Percentiles rank a stretch among this genome's conserved stretches.
Evolutionary conservation across 2,797 vertebrate genomes (phyloP).

Genomic region (Avahi laniger): DNA sequence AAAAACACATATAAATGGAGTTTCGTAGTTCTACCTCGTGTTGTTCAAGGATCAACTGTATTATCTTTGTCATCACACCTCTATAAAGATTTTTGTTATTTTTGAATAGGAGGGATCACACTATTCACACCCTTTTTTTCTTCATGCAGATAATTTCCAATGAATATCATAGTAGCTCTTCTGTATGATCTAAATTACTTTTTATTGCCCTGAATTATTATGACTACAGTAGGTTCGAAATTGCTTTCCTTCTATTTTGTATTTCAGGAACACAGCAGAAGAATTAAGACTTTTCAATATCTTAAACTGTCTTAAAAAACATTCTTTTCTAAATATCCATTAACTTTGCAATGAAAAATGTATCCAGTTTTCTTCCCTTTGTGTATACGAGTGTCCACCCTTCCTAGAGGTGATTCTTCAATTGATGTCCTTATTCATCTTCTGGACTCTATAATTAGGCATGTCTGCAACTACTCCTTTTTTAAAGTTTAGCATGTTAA

Average conservation of each 20-base stretch:
- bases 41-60: neutral
- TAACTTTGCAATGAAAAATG: neutral
- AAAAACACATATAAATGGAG: neutral
- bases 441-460: conserved; percentile 13
- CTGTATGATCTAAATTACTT: neutral
- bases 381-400: too few species aligned
- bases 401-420: neutral
- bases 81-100: neutral
- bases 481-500: neutral
- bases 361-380: neutral
- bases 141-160: neutral
- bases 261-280: neutral
- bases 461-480: neutral
- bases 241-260: neutral
- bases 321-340: neutral
- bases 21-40: neutral
- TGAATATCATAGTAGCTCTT: neutral
- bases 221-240: neutral
- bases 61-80: neutral
- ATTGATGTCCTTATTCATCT: neutral
- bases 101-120: neutral
- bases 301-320: neutral
- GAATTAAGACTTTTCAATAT: neutral
- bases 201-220: neutral
- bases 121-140: neutral